Evolutionary conservation across 2,888 invertebrate species (phyloP).

Genomic region (Coleophora flavipennella): DNA sequence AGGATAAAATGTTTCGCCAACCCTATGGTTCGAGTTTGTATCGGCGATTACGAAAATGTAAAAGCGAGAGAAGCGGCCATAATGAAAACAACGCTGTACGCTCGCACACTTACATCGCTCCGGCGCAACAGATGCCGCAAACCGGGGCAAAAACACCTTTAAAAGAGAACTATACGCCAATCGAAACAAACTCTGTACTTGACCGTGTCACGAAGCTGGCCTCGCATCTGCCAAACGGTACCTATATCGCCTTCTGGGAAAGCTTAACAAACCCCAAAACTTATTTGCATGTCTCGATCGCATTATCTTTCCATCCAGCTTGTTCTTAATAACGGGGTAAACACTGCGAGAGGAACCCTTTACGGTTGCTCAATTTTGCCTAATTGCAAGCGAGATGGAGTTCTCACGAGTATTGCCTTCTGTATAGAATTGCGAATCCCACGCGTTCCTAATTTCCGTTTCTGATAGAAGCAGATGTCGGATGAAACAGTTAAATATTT

Average conservation of each 20-base stretch:
- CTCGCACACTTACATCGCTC: conserved; percentile 45
- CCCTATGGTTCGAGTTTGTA: conserved; percentile 52
- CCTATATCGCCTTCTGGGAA: conserved; percentile 66
- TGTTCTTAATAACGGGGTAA: conserved; percentile 62
- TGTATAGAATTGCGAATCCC: conserved; percentile 56
- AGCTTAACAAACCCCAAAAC: conserved; percentile 62
- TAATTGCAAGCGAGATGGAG: conserved; percentile 57
- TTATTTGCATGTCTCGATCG: conserved; percentile 63
- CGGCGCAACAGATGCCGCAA: conserved; percentile 41
- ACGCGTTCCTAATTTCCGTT: conserved; percentile 54
- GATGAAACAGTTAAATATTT: conserved; percentile 41
- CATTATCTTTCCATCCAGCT: conserved; percentile 50
- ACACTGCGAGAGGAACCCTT: conserved; percentile 51
- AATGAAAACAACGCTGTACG: conserved; percentile 59
- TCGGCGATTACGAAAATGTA: conserved; percentile 66
- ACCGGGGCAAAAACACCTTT: conserved; percentile 71
- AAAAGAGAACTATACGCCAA: conserved; percentile 59
- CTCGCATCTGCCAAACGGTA: conserved; percentile 67
- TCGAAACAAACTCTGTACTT: conserved; percentile 63
- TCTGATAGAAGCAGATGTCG: conserved; percentile 46
- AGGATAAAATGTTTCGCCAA: conserved; percentile 24
- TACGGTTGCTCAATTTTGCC: conserved; percentile 57
- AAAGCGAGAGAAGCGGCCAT: conserved; percentile 64
- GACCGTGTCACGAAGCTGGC: conserved; percentile 62
- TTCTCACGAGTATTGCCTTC: conserved; percentile 68